Evolutionary conservation across 1,140 invertebrate genomes (phyloP).

Genomic region (Dinothrombium tinctorium): DNA sequence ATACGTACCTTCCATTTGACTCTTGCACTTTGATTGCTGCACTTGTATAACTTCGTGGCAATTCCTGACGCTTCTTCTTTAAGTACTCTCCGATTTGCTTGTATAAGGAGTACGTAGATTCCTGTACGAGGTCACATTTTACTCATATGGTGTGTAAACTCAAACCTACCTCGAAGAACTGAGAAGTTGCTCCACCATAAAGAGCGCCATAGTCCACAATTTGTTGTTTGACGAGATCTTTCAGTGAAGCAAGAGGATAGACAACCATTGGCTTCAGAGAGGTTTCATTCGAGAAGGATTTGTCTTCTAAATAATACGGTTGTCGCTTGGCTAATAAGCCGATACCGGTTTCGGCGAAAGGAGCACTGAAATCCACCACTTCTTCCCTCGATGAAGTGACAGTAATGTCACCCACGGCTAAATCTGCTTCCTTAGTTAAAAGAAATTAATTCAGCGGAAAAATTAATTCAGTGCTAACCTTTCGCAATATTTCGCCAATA

Average conservation of each 20-base stretch:
- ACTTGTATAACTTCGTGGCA: too few species aligned
- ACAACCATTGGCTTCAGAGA: not conserved
- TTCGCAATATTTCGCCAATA: constrained; percentile 48
- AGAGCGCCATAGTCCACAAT: not conserved
- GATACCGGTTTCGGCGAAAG: constrained; percentile 6
- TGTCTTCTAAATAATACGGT: not conserved
- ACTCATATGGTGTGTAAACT: constrained; percentile 12
- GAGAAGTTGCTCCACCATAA: not conserved
- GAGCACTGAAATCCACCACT: constrained; percentile 5
- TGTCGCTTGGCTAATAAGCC: not conserved
- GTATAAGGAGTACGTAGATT: too few species aligned
- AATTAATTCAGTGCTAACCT: constrained; percentile 15
- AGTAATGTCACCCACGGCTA: constrained; percentile 8
- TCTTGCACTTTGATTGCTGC: too few species aligned
- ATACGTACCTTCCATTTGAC: too few species aligned
- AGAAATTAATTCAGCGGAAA: not conserved
- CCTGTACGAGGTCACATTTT: too few species aligned
- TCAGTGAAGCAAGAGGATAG: too few species aligned
- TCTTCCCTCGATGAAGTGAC: constrained; percentile 2
- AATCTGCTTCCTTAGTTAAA: constrained; percentile 5
- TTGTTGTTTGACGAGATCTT: not conserved
- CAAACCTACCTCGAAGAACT: not conserved
- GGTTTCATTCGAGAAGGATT: not conserved
- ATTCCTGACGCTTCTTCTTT: too few species aligned
- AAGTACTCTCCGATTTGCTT: too few species aligned